Percentiles rank a stretch among this genome's conserved stretches.
Evolutionary conservation across 2,888 invertebrate genomes (phyloP).

Genomic region (Carpatolechia fugitivella): DNA sequence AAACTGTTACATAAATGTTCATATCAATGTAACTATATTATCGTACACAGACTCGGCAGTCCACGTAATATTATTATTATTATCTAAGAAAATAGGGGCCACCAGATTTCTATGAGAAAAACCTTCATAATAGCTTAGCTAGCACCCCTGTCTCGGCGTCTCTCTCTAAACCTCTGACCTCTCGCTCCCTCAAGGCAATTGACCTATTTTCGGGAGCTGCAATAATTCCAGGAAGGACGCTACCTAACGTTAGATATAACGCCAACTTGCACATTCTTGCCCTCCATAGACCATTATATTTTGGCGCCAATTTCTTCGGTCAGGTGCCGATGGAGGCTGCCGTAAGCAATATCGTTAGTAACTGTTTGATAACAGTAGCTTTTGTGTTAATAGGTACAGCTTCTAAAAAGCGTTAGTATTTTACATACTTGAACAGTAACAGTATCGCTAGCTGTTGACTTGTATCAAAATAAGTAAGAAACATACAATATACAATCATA

Average conservation of each 20-base stretch:
- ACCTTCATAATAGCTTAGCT: constrained; percentile 6
- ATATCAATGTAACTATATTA: no score
- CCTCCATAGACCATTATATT: constrained; percentile 30
- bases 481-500: no score
- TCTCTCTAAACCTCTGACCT: constrained; percentile 41
- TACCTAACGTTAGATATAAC: constrained; percentile 48
- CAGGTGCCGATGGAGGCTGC: constrained; percentile 2
- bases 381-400: neutral
- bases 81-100: neutral
- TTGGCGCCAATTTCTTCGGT: constrained; percentile 5
- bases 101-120: constrained; percentile 7
- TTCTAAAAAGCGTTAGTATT: no score
- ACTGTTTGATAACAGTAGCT: neutral
- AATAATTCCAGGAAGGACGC: constrained; percentile 71
- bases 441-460: no score
- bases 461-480: no score
- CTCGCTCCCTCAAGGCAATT: constrained; percentile 69
- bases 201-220: constrained; percentile 76
- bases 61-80: neutral
- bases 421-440: neutral
- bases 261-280: constrained; percentile 58
- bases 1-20: no score
- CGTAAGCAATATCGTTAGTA: constrained; percentile 5
- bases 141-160: constrained; percentile 29
- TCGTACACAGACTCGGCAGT: no score